Conservation (phyloP, 2,113 vertebrate species). For the Tetrao urogallus region DNA sequence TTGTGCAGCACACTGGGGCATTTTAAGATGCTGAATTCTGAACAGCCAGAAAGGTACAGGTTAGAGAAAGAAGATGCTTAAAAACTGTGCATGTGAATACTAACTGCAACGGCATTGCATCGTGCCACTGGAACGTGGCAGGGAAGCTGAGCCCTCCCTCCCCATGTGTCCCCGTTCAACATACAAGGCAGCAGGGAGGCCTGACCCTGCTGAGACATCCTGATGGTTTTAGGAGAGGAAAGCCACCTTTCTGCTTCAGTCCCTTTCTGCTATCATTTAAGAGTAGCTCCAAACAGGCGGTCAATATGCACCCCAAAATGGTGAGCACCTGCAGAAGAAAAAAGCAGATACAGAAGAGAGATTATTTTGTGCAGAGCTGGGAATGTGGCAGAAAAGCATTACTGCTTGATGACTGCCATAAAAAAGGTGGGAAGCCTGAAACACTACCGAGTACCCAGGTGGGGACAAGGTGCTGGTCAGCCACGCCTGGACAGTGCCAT, state of each 20-base stretch:
- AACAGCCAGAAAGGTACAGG: neutral
- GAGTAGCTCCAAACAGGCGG: neutral
- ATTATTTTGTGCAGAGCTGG: neutral
- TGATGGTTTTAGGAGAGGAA: neutral
- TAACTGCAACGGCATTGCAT: neutral
- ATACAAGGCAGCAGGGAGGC: accelerated
- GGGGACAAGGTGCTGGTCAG: neutral
- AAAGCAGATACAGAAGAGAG: neutral
- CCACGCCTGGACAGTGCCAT: neutral
- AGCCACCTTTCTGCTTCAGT: neutral
- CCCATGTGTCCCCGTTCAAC: neutral
- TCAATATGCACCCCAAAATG: neutral
- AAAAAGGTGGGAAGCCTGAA: neutral
- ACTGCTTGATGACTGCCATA: accelerated
- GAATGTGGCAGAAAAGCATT: neutral
- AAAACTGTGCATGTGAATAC: neutral
- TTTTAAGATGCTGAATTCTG: neutral
- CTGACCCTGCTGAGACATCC: neutral
- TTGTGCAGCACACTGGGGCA: neutral
- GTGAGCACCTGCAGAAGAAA: neutral
- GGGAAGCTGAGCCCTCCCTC: neutral
- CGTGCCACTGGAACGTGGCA: neutral
- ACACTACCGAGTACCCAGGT: accelerated
- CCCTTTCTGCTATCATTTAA: neutral
- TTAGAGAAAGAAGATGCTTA: neutral